A percentile compares a stretch with the other conserved stretches of the same genome.
These are phyloP conservation scores for Cheilosia impressa DNA, from an alignment of 2,888 invertebrate species.

Conservation along the genomic window DNA sequence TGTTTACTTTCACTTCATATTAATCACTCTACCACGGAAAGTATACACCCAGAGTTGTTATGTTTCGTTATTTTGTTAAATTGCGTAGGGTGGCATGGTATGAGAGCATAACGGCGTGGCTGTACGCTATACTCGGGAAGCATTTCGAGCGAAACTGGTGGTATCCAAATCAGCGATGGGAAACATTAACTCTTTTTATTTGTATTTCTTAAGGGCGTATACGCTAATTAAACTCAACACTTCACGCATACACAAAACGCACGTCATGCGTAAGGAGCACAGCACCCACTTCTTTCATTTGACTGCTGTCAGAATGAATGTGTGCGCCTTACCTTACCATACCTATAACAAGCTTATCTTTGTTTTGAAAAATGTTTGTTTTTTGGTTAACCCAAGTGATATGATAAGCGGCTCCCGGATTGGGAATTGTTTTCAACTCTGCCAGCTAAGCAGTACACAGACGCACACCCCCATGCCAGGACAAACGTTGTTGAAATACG, in stretches of 20 bases:
- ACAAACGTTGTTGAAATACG: not conserved
- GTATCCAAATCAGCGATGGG: not conserved
- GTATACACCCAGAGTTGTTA: conserved; percentile 10
- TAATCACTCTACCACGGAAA: conserved; percentile 34
- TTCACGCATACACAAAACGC: conserved; percentile 45
- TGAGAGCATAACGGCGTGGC: not conserved
- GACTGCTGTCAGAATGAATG: not conserved
- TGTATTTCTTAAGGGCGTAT: conserved; percentile 16
- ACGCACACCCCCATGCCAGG: not conserved
- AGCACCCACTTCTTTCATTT: conserved; percentile 12
- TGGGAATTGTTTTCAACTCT: not conserved
- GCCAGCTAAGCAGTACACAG: no score
- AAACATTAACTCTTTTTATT: conserved; percentile 60
- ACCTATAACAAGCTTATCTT: conserved; percentile 24
- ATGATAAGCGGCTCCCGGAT: conserved; percentile 15
- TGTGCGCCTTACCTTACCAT: not conserved
- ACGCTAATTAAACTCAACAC: conserved; percentile 58
- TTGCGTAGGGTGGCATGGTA: conserved; percentile 26
- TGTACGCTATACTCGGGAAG: conserved; percentile 30
- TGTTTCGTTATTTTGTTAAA: conserved; percentile 28
- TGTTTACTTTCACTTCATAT: conserved; percentile 56
- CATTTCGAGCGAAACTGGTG: conserved; percentile 26
- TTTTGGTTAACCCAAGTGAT: conserved; percentile 25
- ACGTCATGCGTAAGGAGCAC: conserved; percentile 48
- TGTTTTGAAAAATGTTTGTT: conserved; percentile 21